Evolutionary conservation across 2,113 vertebrate genomes (phyloP).

Genomic region (Capreolus pygargus): DNA sequence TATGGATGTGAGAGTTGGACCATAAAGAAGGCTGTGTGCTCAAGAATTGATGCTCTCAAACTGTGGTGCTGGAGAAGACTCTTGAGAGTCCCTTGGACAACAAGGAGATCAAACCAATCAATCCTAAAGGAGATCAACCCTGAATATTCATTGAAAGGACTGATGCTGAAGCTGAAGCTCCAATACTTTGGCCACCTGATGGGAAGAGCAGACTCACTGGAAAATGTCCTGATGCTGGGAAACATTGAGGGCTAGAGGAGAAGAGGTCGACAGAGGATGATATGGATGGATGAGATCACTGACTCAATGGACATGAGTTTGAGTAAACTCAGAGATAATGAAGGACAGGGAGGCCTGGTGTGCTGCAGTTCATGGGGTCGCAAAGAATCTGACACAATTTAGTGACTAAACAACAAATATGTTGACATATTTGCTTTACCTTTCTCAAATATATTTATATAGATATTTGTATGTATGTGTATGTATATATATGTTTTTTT

Average conservation of each 20-base stretch:
- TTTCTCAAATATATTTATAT: background rate
- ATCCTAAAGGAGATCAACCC: background rate
- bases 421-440: background rate
- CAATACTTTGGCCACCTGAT: background rate
- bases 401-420: background rate
- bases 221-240: background rate
- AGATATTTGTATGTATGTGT: background rate
- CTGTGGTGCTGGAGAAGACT: background rate
- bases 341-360: too few species aligned
- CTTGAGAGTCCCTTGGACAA: background rate
- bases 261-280: too few species aligned
- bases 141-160: background rate
- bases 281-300: too few species aligned
- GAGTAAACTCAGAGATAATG: too few species aligned
- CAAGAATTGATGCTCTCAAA: accelerated
- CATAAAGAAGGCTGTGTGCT: background rate
- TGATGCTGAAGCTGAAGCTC: background rate
- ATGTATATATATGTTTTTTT: background rate
- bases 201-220: background rate
- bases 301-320: too few species aligned
- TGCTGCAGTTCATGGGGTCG: too few species aligned
- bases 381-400: too few species aligned
- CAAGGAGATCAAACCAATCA: background rate
- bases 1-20: background rate
- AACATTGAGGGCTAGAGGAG: too few species aligned